Conservation (phyloP, 64 coral and sea anemone species). For the Porites australiensis region DNA sequence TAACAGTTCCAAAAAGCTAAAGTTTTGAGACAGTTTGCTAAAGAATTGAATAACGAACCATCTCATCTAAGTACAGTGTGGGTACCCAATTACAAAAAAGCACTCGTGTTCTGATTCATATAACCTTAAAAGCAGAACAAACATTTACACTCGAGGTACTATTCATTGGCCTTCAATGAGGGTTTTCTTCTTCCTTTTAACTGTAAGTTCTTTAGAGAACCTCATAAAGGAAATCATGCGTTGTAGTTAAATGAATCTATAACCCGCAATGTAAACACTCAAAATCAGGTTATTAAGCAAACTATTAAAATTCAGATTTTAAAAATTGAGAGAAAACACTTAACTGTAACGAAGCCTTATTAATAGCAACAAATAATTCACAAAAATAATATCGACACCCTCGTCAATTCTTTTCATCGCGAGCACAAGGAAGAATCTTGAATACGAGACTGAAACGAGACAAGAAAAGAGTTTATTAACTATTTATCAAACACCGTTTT, state of each 20-base stretch:
- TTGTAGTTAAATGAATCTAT: conserved; percentile 19
- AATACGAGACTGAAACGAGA: not conserved
- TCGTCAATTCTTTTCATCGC: not conserved
- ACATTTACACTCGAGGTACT: too few relatives aligned
- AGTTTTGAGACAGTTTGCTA: too few relatives aligned
- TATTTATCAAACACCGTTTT: not conserved
- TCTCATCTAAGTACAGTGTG: too few relatives aligned
- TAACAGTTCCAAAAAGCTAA: too few relatives aligned
- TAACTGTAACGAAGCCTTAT: too few relatives aligned
- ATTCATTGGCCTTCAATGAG: too few relatives aligned
- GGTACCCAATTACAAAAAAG: too few relatives aligned
- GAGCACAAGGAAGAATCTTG: not conserved
- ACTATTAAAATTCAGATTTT: not conserved
- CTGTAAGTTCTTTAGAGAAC: not conserved
- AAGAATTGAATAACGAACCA: too few relatives aligned
- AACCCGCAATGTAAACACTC: conserved; percentile 5
- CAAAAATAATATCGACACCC: too few relatives aligned
- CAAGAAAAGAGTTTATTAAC: not conserved
- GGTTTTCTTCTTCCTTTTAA: not conserved
- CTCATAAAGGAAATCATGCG: conserved; percentile 38
- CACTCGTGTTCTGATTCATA: too few relatives aligned
- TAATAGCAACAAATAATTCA: not conserved
- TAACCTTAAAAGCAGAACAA: too few relatives aligned
- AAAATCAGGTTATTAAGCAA: conserved; percentile 15
- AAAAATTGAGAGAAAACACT: not conserved